These are phyloP conservation scores for Scomber japonicus DNA, from an alignment of 2,113 vertebrate genomes.

Conservation along the genomic window DNA sequence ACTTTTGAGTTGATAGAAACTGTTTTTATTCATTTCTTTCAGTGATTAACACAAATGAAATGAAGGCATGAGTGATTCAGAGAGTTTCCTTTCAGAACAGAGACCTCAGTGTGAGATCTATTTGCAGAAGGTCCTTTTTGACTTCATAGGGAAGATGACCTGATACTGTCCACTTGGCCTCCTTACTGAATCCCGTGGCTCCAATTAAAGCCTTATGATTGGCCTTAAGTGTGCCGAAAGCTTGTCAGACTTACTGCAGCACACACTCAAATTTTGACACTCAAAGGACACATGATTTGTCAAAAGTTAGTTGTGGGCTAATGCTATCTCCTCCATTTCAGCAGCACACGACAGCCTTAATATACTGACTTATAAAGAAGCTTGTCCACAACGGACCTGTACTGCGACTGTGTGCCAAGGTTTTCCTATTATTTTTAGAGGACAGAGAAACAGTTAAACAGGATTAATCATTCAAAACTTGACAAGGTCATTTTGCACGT, in stretches of 20 bases:
- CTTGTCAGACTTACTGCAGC: slow-evolving; percentile 23
- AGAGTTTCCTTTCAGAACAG: slow-evolving; percentile 6
- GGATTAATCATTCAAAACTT: not conserved
- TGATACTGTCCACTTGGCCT: slow-evolving; percentile 51
- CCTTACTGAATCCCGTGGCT: slow-evolving; percentile 45
- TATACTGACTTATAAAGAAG: no score
- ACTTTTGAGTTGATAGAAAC: slow-evolving; percentile 5
- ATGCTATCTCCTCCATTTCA: not conserved
- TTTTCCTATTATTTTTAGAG: not conserved
- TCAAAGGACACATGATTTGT: slow-evolving; percentile 25
- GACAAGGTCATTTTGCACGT: not conserved
- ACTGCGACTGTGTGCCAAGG: not conserved
- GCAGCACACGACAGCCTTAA: not conserved
- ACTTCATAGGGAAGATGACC: slow-evolving; percentile 51
- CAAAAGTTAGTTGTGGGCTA: slow-evolving; percentile 5
- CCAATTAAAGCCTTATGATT: slow-evolving; percentile 64
- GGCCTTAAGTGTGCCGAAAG: slow-evolving; percentile 37
- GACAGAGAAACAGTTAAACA: not conserved
- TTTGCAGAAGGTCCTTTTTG: slow-evolving; percentile 32
- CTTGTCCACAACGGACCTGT: not conserved
- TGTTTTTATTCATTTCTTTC: not conserved
- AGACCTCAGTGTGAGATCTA: slow-evolving; percentile 34
- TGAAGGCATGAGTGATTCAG: not conserved
- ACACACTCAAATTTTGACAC: not conserved
- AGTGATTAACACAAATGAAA: not conserved